These are phyloP conservation scores for Cochlearius cochlearius DNA, from an alignment of 2,113 vertebrate genomes.

Conservation along the genomic window DNA sequence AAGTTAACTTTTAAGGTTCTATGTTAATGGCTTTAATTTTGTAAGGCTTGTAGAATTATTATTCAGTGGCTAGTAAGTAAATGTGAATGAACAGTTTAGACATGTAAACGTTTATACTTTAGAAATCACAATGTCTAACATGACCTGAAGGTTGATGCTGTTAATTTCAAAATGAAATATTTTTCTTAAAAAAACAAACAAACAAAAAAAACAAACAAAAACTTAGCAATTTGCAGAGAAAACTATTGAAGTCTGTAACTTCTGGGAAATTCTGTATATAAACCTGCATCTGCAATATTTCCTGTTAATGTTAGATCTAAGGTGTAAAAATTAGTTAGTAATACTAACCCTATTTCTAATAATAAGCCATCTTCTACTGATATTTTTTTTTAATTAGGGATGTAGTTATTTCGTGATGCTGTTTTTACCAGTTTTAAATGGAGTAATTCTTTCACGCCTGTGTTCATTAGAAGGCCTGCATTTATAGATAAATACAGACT, in stretches of 20 bases:
- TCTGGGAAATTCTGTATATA: not conserved
- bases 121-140: not conserved
- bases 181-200: not conserved
- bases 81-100: not conserved
- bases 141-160: not conserved
- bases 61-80: not conserved
- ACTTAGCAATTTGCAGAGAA: not conserved
- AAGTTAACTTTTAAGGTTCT: not conserved
- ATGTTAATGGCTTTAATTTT: not conserved
- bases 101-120: not conserved
- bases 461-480: not conserved
- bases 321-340: not conserved
- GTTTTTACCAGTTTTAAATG: not conserved
- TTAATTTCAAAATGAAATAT: not conserved
- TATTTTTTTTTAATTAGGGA: not conserved
- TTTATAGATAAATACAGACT: not conserved
- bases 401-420: not conserved
- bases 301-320: not conserved
- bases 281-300: not conserved
- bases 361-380: not conserved
- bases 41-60: not conserved
- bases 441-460: not conserved
- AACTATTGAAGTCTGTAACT: not conserved
- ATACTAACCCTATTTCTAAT: not conserved
- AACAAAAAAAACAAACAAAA: too few species aligned